Evolutionary conservation across 2,888 invertebrate genomes (phyloP), one percentile per base, ranked within the genome.

Genomic region (Metopia argyrocephala): DNA sequence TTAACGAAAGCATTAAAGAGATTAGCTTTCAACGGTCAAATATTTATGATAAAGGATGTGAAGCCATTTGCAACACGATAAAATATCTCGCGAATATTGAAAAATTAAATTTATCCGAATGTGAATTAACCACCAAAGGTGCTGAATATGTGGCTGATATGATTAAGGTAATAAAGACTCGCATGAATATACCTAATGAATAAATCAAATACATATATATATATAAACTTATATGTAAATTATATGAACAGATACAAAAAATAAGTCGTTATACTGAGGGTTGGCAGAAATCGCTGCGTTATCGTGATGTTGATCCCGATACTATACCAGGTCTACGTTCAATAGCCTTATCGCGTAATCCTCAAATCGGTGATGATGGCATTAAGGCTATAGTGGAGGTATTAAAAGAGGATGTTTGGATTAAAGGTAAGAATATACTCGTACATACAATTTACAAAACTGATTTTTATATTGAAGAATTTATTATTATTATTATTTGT

Each of bases 271-370:
- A 94, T 87, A 94, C 95, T 83, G 95, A 96, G 87, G 94, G 94
- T 79, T 96, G 96, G 96, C 94, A 94, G 82, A 94, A 94, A 84
- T 95, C 95, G 6, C 88, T 96, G 69, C 92, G 96, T n/a, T 96
- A 95, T 87, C 92, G 94, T 18, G 91, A 94, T 59, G 95, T 96
- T 0, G 93, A 95, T 84, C 89, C 94, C n/a, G 94, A 94, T 78
- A 90, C 92, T 0, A 95, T 95, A 93, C 92, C 94, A 0, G 96
- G 96, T 0, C 89, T 96, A 21, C 93, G 94, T 61, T 91, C 94
- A 50, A 91, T 96, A 76, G 92, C 93, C 0, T 86, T 96, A 21
- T 95, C 95, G 85, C 92, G 92, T 45, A 96, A 96, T 90, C 92
- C 93, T 0, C 91, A 91, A 78, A 89, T 96, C 15, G 93, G 93